phyloP scores from a whole-genome alignment of 2,113 vertebrate genomes.

The Sylvia atricapilla region DNA sequence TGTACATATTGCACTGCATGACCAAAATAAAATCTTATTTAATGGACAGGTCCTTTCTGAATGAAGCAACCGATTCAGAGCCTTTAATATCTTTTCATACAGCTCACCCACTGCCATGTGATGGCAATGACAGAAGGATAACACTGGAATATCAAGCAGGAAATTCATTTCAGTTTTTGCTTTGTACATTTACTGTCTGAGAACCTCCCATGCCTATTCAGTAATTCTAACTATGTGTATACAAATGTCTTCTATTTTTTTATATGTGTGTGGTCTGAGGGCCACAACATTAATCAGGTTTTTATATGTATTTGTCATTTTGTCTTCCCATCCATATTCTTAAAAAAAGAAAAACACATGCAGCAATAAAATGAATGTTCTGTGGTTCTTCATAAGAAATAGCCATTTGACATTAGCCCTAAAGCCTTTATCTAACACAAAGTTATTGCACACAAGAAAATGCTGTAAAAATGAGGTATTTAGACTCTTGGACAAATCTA shows the following conservation, averaged over 20 bases:
- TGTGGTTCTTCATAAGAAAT: conserved; percentile 3
- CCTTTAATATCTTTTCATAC: neutral
- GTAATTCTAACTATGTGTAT: neutral
- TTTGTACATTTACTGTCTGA: neutral
- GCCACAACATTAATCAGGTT: conserved; percentile 20
- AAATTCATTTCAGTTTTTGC: neutral
- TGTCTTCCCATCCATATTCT: conserved; percentile 12
- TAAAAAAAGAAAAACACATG: conserved; percentile 25
- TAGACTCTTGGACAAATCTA: neutral
- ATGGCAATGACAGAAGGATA: neutral
- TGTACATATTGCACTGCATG: neutral
- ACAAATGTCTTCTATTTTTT: neutral
- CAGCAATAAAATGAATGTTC: conserved; percentile 20
- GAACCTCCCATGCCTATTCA: neutral
- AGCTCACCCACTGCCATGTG: neutral
- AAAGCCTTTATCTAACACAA: conserved; percentile 14
- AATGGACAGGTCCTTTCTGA: neutral
- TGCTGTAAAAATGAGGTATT: neutral
- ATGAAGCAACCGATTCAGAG: accelerated
- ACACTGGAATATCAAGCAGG: neutral
- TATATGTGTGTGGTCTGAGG: conserved; percentile 16
- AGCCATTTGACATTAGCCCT: conserved; percentile 25
- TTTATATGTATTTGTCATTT: conserved; percentile 5
- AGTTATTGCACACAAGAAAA: neutral
- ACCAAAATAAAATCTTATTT: neutral